Evolutionary conservation across 1,140 invertebrate species (phyloP).

Genomic region (Sitobion miscanthi): DNA sequence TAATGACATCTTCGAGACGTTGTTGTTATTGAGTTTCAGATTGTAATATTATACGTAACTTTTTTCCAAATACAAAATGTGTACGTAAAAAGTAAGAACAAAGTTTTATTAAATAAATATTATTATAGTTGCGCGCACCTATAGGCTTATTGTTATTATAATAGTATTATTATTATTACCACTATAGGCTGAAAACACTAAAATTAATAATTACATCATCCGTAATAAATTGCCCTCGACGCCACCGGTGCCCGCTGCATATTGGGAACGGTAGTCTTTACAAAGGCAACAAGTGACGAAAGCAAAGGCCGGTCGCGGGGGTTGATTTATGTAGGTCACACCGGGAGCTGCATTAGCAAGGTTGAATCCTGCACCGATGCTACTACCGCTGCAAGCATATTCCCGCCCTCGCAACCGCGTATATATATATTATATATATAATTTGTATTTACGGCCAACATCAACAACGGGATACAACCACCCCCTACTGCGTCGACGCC

Average conservation of each 20-base stretch:
- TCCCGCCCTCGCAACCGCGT: background rate
- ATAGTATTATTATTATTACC: background rate
- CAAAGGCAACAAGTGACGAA: slow-evolving; percentile 40
- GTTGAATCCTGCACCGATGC: background rate
- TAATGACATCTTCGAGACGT: background rate
- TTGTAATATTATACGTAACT: background rate
- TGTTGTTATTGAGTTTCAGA: background rate
- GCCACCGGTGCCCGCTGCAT: background rate
- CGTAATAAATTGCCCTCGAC: background rate
- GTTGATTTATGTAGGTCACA: slow-evolving; percentile 47
- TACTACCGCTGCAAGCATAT: background rate
- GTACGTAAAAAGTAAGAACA: background rate
- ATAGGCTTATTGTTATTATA: background rate
- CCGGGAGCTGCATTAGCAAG: background rate
- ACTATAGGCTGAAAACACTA: background rate
- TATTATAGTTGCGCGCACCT: background rate
- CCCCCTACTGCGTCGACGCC: background rate
- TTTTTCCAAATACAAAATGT: background rate
- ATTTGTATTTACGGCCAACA: slow-evolving; percentile 4
- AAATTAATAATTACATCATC: slow-evolving; percentile 1
- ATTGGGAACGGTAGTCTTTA: background rate
- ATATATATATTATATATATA: background rate
- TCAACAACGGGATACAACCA: background rate
- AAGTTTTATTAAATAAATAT: background rate
- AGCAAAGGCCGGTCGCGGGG: slow-evolving; percentile 7